These are phyloP conservation scores for Colius striatus DNA, from an alignment of 2,113 vertebrate species.

Conservation along the genomic window DNA sequence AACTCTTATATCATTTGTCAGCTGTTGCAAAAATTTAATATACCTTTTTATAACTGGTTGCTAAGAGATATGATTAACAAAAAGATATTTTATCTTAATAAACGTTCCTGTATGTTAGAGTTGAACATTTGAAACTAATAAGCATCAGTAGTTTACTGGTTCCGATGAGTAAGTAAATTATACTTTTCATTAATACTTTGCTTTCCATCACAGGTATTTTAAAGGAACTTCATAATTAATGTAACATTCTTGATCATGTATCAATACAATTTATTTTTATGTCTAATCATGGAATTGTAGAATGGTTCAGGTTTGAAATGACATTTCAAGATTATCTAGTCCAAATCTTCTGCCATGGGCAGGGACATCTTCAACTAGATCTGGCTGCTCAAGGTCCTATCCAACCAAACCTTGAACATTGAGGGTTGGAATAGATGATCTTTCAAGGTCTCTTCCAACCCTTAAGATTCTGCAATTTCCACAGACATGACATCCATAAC, in stretches of 20 bases:
- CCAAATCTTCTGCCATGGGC: not conserved
- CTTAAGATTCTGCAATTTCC: too few relatives aligned
- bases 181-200: constrained; percentile 10
- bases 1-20: not conserved
- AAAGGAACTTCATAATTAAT: not conserved
- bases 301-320: not conserved
- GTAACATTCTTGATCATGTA: not conserved
- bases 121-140: not conserved
- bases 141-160: not conserved
- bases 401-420: not conserved
- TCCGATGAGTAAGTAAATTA: constrained; percentile 15
- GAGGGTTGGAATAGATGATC: too few relatives aligned
- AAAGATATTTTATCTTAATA: not conserved
- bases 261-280: constrained; percentile 7
- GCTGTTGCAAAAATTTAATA: not conserved
- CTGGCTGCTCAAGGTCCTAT: not conserved
- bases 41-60: not conserved
- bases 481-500: not conserved
- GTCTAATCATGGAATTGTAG: not conserved
- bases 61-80: not conserved
- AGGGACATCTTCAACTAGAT: not conserved
- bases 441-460: too few relatives aligned
- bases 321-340: not conserved
- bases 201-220: not conserved
- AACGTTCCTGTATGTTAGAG: constrained; percentile 27